Percentiles rank a stretch among this genome's conserved stretches.
These are phyloP conservation scores for Myotis daubentonii DNA, from an alignment of 2,797 vertebrate species.

Conservation along the genomic window DNA sequence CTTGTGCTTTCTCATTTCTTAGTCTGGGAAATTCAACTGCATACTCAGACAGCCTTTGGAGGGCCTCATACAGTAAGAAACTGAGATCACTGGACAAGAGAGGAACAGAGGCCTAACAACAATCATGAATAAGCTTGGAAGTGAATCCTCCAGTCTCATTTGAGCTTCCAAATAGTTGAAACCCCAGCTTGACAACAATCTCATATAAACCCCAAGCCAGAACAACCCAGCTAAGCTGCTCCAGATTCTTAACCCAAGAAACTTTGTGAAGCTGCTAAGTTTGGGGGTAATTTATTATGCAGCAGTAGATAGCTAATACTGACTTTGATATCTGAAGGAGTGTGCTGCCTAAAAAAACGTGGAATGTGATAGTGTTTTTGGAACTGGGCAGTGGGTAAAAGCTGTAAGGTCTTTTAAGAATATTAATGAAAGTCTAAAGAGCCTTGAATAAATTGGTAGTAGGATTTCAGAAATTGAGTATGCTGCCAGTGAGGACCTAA, in stretches of 20 bases:
- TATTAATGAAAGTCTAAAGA: background rate
- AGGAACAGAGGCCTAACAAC: background rate
- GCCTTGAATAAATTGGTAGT: background rate
- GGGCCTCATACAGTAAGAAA: background rate
- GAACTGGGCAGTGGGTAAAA: background rate
- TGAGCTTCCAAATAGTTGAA: background rate
- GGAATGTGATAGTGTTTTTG: background rate
- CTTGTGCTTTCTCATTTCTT: slow-evolving; percentile 13
- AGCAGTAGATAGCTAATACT: background rate
- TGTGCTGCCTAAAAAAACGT: background rate
- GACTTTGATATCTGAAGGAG: background rate
- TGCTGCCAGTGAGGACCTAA: background rate
- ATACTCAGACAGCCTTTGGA: background rate
- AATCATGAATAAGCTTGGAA: background rate
- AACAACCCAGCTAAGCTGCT: background rate
- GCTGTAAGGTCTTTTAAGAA: background rate
- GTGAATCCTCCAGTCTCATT: background rate
- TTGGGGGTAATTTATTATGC: background rate
- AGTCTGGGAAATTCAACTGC: background rate
- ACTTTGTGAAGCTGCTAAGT: background rate
- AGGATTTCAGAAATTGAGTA: background rate
- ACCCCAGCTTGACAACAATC: background rate
- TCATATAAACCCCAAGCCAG: background rate
- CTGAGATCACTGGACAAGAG: background rate
- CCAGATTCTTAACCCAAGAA: slow-evolving; percentile 42